Evolutionary conservation across 1,140 invertebrate genomes (phyloP).

Genomic region (Galendromus occidentalis): DNA sequence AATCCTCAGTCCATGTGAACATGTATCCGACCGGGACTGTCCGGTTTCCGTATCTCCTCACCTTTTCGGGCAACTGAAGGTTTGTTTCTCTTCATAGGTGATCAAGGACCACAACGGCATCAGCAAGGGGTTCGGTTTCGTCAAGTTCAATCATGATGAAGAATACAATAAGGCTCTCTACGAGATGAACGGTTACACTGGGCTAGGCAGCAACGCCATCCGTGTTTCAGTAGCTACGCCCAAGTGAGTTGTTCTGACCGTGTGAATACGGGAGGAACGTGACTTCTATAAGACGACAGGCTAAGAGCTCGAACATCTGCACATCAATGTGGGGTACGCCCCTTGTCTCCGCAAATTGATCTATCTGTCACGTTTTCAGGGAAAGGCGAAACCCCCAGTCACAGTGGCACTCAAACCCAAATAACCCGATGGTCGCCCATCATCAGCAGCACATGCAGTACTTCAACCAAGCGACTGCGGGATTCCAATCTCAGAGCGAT

Average conservation of each 20-base stretch:
- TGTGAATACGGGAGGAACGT: neutral
- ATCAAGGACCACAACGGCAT: slow-evolving; percentile 67
- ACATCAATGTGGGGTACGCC: too few species aligned
- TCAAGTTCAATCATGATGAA: slow-evolving; percentile 76
- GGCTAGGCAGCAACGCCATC: slow-evolving; percentile 49
- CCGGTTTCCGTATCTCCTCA: too few species aligned
- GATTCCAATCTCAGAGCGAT: neutral
- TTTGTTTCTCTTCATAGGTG: slow-evolving; percentile 35
- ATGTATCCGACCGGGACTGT: too few species aligned
- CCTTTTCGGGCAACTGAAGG: neutral
- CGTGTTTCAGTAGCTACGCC: slow-evolving; percentile 71
- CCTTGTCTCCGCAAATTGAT: too few species aligned
- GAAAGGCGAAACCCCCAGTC: neutral
- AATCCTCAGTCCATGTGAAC: too few species aligned
- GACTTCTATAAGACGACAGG: too few species aligned
- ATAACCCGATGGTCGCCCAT: slow-evolving; percentile 1
- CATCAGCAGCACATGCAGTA: slow-evolving; percentile 7
- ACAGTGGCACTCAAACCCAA: neutral
- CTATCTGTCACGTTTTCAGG: neutral
- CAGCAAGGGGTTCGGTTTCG: slow-evolving; percentile 91
- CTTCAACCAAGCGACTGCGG: slow-evolving; percentile 6
- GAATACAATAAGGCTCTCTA: slow-evolving; percentile 78
- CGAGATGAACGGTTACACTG: slow-evolving; percentile 34
- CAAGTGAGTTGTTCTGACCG: slow-evolving; percentile 32
- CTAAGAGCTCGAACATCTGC: too few species aligned